Conservation (phyloP, 37 sponge, comb jelly and placozoan genomes). For the Aphrocallistes beatrix region DNA sequence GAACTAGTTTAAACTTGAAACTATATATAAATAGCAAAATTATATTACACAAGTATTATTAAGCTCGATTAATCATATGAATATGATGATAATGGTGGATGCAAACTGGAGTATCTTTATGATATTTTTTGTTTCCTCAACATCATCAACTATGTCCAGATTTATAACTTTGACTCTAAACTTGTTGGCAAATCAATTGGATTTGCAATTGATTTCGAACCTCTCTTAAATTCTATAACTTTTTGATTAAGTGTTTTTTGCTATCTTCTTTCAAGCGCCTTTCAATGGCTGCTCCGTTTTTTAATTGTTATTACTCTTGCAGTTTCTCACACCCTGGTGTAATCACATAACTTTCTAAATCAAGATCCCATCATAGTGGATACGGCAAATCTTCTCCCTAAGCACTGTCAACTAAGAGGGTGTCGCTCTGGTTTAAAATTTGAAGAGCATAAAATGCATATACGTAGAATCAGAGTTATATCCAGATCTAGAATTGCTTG, state of each 20-base stretch:
- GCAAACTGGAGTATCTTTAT: too few relatives aligned
- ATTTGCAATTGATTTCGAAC: too few relatives aligned
- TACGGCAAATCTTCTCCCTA: background rate
- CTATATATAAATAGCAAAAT: too few relatives aligned
- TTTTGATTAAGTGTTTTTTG: background rate
- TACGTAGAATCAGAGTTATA: background rate
- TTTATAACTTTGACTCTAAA: too few relatives aligned
- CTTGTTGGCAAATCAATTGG: too few relatives aligned
- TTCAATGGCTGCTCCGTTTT: background rate
- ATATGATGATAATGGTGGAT: too few relatives aligned
- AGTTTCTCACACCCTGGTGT: background rate
- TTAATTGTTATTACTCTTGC: background rate
- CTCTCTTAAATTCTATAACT: too few relatives aligned
- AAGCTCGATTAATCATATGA: too few relatives aligned
- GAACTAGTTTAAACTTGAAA: too few relatives aligned
- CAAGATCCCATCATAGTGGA: background rate
- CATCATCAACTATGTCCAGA: too few relatives aligned
- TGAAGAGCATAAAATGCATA: background rate
- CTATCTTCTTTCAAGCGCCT: background rate
- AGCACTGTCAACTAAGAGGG: background rate
- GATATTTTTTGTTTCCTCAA: too few relatives aligned
- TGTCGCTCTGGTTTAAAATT: background rate
- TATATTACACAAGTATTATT: too few relatives aligned
- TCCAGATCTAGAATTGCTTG: background rate
- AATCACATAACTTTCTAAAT: background rate